phyloP scores from a whole-genome alignment of 2,797 vertebrate species.

The Labeo calbasu region DNA sequence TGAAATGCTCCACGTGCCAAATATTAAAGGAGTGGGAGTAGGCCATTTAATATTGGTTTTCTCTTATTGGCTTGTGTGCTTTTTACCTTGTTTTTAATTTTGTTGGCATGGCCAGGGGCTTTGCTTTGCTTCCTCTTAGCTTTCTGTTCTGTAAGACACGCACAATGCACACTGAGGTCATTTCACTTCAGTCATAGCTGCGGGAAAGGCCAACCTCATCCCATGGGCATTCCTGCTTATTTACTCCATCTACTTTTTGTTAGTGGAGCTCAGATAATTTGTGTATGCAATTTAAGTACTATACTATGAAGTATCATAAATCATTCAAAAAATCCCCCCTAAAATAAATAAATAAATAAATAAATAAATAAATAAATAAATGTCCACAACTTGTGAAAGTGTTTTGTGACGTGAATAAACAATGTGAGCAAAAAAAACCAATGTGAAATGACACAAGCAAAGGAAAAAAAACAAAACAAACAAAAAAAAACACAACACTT shows the following conservation, averaged over 20 bases:
- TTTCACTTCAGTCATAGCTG: slow-evolving; percentile 43
- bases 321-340: background rate
- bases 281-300: background rate
- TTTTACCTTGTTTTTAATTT: slow-evolving; percentile 80
- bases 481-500: slow-evolving; percentile 58
- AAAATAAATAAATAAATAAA: background rate
- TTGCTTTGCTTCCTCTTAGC: slow-evolving; percentile 71
- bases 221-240: background rate
- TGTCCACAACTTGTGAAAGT: slow-evolving; percentile 18
- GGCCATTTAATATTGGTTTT: background rate
- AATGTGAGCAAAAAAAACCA: background rate
- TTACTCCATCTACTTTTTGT: background rate
- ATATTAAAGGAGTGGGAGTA: slow-evolving; percentile 11
- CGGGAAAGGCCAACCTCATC: slow-evolving; percentile 24
- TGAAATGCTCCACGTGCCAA: slow-evolving; percentile 47
- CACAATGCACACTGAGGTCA: slow-evolving; percentile 54
- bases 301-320: background rate
- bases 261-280: background rate
- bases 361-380: background rate
- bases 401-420: slow-evolving; percentile 26
- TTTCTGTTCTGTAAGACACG: slow-evolving; percentile 77
- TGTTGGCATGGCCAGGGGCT: slow-evolving; percentile 63
- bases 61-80: slow-evolving; percentile 5
- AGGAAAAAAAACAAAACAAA: no score
- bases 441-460: slow-evolving; percentile 47